Percentiles rank a stretch among this genome's conserved stretches.
Evolutionary conservation across 2,888 invertebrate genomes (phyloP).

Genomic region (Agriopis marginaria): DNA sequence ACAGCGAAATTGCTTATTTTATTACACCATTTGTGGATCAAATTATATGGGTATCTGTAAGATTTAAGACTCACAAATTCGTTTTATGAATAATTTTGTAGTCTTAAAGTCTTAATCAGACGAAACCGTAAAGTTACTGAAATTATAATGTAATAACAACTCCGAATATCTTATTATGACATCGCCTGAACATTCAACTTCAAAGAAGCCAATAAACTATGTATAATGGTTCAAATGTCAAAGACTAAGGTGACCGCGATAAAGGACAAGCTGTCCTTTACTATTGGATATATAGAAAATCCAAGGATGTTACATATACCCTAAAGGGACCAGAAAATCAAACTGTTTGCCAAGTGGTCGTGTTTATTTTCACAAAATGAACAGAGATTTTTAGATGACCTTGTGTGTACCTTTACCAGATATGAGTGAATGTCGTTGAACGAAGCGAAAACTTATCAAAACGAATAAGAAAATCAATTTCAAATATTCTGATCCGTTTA

Average conservation of each 20-base stretch:
- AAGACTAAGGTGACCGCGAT: constrained; percentile 29
- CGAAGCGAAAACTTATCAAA: constrained; percentile 28
- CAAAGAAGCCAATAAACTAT: constrained; percentile 29
- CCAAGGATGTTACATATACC: too few relatives aligned
- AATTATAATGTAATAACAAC: constrained; percentile 8
- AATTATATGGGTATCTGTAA: constrained; percentile 2
- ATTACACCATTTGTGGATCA: constrained; percentile 20
- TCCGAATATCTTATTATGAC: constrained; percentile 5
- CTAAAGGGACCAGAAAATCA: too few relatives aligned
- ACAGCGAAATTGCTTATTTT: constrained; percentile 23
- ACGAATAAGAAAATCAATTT: constrained; percentile 37
- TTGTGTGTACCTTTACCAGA: constrained; percentile 3
- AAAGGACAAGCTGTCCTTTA: constrained; percentile 21
- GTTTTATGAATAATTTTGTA: background rate
- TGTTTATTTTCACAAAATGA: constrained; percentile 10
- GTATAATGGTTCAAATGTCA: constrained; percentile 24
- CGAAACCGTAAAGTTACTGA: constrained; percentile 3
- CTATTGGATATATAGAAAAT: constrained; percentile 17
- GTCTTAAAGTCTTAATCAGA: background rate
- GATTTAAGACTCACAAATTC: background rate
- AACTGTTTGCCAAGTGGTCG: constrained; percentile 16
- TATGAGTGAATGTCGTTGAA: background rate
- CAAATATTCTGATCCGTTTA: constrained; percentile 39
- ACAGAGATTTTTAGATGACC: constrained; percentile 13
- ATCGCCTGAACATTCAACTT: constrained; percentile 10